Percentiles rank a stretch among this genome's conserved stretches.
These are phyloP conservation scores for Gymnorhina tibicen DNA, from an alignment of 2,113 vertebrate genomes.

Conservation along the genomic window DNA sequence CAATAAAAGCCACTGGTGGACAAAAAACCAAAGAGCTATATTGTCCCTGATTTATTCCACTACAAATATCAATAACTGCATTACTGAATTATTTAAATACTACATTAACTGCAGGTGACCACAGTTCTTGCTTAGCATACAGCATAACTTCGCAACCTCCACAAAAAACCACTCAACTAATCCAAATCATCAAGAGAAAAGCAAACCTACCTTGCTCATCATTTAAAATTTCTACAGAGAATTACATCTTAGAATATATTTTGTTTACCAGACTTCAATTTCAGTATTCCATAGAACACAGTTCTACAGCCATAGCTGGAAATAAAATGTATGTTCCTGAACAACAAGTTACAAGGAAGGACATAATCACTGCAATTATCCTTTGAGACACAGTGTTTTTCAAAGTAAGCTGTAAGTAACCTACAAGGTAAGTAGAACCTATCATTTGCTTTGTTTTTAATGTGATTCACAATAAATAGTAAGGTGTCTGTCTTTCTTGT, in stretches of 20 bases:
- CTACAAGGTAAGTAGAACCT: background rate
- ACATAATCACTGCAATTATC: background rate
- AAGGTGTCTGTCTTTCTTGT: background rate
- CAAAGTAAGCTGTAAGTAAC: background rate
- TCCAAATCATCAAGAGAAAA: background rate
- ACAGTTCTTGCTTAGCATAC: background rate
- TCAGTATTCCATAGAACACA: background rate
- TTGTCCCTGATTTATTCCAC: background rate
- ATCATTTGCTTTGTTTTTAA: background rate
- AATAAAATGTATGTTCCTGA: background rate
- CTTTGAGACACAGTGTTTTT: background rate
- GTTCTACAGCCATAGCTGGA: background rate
- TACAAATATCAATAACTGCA: background rate
- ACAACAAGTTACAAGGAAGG: background rate
- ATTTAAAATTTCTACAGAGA: background rate
- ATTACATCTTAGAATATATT: background rate
- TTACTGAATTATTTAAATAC: background rate
- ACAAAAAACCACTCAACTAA: background rate
- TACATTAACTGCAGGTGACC: background rate
- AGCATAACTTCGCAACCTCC: background rate
- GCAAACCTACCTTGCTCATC: background rate
- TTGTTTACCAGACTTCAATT: background rate
- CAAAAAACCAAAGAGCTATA: background rate
- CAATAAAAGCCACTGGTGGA: background rate
- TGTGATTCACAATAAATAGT: background rate